These are phyloP conservation scores for Oreohelix idahoensis DNA, from an alignment of 1,140 invertebrate genomes.

Conservation along the genomic window DNA sequence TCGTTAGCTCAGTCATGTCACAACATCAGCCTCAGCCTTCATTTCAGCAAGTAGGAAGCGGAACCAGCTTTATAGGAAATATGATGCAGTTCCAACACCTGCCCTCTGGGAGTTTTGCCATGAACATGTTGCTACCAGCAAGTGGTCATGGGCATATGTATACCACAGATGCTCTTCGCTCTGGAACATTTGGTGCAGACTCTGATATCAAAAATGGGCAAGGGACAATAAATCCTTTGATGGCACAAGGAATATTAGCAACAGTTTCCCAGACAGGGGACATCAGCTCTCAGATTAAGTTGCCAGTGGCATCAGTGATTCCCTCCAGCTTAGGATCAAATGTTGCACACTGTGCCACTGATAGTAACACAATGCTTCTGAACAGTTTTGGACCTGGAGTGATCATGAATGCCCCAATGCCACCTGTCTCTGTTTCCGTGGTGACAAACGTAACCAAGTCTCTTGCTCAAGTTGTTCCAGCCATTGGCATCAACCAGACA, in stretches of 20 bases:
- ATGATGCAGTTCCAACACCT: conserved; percentile 32
- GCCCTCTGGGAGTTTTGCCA: conserved; percentile 4
- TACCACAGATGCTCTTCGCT: conserved; percentile 1
- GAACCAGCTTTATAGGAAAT: neutral
- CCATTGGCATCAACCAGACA: conserved; percentile 33
- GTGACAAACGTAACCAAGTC: conserved; percentile 30
- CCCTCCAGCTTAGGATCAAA: conserved; percentile 20
- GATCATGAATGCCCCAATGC: conserved; percentile 30
- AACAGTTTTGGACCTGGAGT: conserved; percentile 22
- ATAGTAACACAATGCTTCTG: neutral
- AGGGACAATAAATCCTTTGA: conserved; percentile 16
- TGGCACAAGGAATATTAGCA: conserved; percentile 22
- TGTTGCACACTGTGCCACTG: neutral
- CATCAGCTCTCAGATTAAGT: conserved; percentile 13
- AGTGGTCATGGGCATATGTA: conserved; percentile 13
- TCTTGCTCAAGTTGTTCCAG: conserved; percentile 25
- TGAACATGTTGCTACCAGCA: conserved; percentile 31
- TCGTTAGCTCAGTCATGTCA: neutral
- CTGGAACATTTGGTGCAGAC: neutral
- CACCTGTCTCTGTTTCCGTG: conserved; percentile 24
- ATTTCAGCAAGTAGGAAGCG: neutral
- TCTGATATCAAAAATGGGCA: conserved; percentile 2
- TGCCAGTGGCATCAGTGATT: conserved; percentile 25
- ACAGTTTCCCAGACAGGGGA: neutral
- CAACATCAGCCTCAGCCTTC: neutral